These are phyloP conservation scores for Ectropis crepuscularia DNA, from an alignment of 2,888 invertebrate genomes.

Conservation along the genomic window DNA sequence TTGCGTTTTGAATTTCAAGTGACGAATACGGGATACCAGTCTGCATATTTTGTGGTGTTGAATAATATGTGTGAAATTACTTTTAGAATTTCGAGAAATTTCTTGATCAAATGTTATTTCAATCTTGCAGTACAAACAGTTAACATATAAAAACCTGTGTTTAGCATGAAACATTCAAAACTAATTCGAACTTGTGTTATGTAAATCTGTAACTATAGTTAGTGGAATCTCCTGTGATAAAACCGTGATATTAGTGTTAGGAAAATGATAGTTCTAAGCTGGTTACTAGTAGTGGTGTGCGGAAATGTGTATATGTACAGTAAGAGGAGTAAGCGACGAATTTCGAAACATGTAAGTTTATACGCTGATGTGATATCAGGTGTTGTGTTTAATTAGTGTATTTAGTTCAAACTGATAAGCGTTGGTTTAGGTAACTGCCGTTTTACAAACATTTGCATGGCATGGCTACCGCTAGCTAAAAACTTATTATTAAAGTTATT, in stretches of 20 bases:
- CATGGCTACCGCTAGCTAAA: too few species aligned
- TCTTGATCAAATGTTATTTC: not conserved
- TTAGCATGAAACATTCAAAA: not conserved
- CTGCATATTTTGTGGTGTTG: not conserved
- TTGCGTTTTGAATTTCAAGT: not conserved
- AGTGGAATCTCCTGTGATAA: constrained; percentile 64
- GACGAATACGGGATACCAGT: not conserved
- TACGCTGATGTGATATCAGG: constrained; percentile 7
- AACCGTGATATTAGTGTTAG: constrained; percentile 60
- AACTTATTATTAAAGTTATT: too few species aligned
- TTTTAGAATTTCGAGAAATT: not conserved
- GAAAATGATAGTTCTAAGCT: constrained; percentile 74
- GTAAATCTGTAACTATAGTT: constrained; percentile 7
- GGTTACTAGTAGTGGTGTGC: constrained; percentile 58
- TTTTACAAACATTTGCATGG: not conserved
- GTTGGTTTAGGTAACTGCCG: not conserved
- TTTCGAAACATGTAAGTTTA: constrained; percentile 54
- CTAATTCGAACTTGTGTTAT: constrained; percentile 4
- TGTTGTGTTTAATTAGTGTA: constrained; percentile 5
- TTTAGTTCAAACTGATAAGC: constrained; percentile 3
- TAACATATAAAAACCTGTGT: not conserved
- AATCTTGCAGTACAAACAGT: not conserved
- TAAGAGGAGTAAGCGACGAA: constrained; percentile 51
- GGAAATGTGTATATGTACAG: constrained; percentile 53
- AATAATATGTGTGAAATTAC: not conserved